Percentiles rank a stretch among this genome's conserved stretches.
Evolutionary conservation across 2,888 invertebrate genomes (phyloP).

Genomic region (Callosobruchus maculatus): DNA sequence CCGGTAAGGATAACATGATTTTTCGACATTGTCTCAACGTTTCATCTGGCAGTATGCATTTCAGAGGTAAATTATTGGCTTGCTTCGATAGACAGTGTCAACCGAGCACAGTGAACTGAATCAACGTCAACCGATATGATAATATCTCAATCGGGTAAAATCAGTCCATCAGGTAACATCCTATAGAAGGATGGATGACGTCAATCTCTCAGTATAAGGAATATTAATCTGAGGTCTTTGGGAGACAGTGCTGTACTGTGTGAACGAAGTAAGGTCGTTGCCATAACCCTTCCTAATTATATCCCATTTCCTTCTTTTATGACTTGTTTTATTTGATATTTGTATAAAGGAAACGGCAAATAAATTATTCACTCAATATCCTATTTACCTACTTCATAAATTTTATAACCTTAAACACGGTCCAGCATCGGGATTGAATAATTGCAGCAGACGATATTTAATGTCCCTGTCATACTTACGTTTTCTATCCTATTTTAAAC

Average conservation of each 20-base stretch:
- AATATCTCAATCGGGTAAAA: constrained; percentile 36
- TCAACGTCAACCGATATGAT: constrained; percentile 32
- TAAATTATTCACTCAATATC: too few species aligned
- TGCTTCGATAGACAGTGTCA: constrained; percentile 23
- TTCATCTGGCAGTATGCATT: constrained; percentile 14
- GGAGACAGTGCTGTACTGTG: neutral
- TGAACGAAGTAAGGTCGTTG: too few species aligned
- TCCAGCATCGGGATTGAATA: too few species aligned
- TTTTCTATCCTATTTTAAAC: too few species aligned
- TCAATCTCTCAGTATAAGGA: constrained; percentile 2
- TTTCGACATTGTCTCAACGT: constrained; percentile 15
- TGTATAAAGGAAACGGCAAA: too few species aligned
- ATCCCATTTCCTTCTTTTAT: too few species aligned
- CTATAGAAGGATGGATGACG: constrained; percentile 23
- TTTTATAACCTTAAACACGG: too few species aligned
- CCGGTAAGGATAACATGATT: neutral
- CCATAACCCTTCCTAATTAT: too few species aligned
- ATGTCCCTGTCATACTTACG: too few species aligned
- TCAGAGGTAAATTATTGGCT: constrained; percentile 19
- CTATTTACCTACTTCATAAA: too few species aligned
- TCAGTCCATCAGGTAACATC: constrained; percentile 32
- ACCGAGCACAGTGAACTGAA: constrained; percentile 19
- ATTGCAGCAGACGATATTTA: too few species aligned
- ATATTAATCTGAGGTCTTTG: constrained; percentile 25
- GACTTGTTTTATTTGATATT: too few species aligned